Conservation (phyloP, 2,797 vertebrate genomes). For the Cossypha dichroa region DNA sequence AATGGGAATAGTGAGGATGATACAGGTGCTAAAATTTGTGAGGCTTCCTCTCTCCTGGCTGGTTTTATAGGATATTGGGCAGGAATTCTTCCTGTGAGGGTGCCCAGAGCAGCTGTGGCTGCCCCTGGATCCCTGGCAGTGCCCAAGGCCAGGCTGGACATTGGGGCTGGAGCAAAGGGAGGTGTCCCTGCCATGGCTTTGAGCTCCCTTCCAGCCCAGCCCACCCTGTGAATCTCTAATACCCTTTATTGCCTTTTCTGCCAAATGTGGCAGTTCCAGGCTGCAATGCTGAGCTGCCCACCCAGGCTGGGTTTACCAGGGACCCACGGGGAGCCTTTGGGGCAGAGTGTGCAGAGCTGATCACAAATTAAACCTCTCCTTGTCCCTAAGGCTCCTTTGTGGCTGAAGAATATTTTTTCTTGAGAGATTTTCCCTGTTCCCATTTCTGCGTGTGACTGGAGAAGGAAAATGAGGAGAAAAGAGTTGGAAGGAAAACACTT, state of each 20-base stretch:
- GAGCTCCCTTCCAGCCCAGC: background rate
- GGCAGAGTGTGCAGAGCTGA: background rate
- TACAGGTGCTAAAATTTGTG: background rate
- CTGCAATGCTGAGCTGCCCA: background rate
- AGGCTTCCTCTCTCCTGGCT: background rate
- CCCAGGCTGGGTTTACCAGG: background rate
- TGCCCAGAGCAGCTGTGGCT: background rate
- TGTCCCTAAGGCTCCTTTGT: background rate
- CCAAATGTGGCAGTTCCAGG: background rate
- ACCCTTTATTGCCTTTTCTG: accelerated
- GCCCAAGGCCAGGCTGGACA: background rate
- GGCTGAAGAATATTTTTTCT: background rate
- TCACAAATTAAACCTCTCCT: background rate
- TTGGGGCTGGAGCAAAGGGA: background rate
- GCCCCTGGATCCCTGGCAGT: background rate
- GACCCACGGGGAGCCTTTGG: accelerated
- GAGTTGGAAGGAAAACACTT: background rate
- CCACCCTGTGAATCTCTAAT: background rate
- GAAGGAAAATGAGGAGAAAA: background rate
- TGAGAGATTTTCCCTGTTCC: background rate
- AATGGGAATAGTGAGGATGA: background rate
- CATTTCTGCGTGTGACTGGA: background rate
- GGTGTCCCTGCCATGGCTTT: background rate
- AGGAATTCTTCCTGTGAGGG: accelerated
- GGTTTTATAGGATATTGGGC: accelerated